phyloP scores from a whole-genome alignment of 2,888 invertebrate species.

The Tuta absoluta region DNA sequence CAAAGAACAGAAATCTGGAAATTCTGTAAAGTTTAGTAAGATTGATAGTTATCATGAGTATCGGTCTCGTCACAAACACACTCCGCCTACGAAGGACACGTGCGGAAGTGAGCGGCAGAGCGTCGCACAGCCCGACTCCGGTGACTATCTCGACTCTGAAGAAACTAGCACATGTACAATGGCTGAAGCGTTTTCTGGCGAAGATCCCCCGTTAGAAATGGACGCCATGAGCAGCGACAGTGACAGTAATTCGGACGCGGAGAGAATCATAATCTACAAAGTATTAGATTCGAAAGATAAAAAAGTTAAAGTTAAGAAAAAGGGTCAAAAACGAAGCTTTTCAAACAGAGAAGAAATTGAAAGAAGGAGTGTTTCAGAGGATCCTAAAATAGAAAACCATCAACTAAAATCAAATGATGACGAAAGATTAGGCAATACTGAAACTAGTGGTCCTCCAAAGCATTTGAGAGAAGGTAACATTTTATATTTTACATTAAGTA shows the following conservation, averaged over 20 bases:
- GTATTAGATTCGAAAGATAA: constrained; percentile 61
- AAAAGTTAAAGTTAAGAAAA: constrained; percentile 41
- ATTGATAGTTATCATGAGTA: constrained; percentile 74
- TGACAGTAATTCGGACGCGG: constrained; percentile 55
- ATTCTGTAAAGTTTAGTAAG: constrained; percentile 66
- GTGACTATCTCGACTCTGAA: not conserved
- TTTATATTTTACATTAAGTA: not conserved
- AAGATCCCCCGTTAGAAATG: constrained; percentile 42
- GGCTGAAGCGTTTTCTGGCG: constrained; percentile 56
- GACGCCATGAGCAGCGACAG: constrained; percentile 34
- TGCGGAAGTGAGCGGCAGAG: constrained; percentile 44
- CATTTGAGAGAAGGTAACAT: constrained; percentile 56
- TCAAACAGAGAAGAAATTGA: constrained; percentile 27
- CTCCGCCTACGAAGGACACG: constrained; percentile 71
- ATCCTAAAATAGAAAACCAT: not conserved
- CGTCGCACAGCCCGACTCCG: not conserved
- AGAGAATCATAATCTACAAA: constrained; percentile 72
- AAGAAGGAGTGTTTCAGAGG: constrained; percentile 30
- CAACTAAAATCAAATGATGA: not conserved
- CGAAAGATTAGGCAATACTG: constrained; percentile 11
- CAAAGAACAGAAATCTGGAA: constrained; percentile 53
- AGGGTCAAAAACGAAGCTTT: constrained; percentile 41
- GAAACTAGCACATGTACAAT: constrained; percentile 33
- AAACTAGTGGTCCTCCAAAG: constrained; percentile 46
- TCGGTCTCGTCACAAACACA: constrained; percentile 71